Base-by-base conservation (phyloP, 2,888 invertebrate genomes). In the Dolichopus griseipennis region DNA sequence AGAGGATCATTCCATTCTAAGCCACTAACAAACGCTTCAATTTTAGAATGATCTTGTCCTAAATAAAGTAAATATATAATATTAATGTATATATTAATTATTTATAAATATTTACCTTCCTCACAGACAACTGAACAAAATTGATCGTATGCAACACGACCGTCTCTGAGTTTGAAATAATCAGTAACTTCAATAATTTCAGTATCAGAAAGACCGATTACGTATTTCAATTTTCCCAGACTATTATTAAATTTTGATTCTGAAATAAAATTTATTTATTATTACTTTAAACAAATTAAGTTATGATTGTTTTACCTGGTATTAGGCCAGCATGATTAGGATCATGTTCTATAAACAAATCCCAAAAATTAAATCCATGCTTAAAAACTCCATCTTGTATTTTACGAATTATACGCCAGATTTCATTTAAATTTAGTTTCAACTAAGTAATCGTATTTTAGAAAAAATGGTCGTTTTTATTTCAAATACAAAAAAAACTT, bases 361-460 rank as follows among this genome's bases (percentile, higher is more conserved):
- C 85, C 85, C 88, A 88, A 64, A 92, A 82, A 81, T 88, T 87
- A 72, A 90, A 84, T 18, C 88, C 88, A 73, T 88, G 86, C 71
- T 90, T 86, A 81, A 89, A 90, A 69, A 88, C 85, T 4, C 90
- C 88, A 20, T 89, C 87, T 71, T 90, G 87, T 77, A 92, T 90
- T 84, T 91, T 92, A 81, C 91, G 90, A 82, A 90, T 91, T 33
- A 88, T 88, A 76, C 89, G 85, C 91, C 91, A 91, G 68, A 91
- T 86, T 79, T 90, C 88, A 65, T 87, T 85, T 70, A 90, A 81
- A 68, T 72, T 74, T 66, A 72, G 41, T 62, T 74, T 70, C 68
- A 72, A 69, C 74, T 75, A 27, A 5, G 27, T 27, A 27, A 4
- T 27, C 5, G 27, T 27, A 27, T 27, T 27, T 27, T 4, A 27